Conservation (phyloP, 1,140 invertebrate species). For the Papilio helenus region DNA sequence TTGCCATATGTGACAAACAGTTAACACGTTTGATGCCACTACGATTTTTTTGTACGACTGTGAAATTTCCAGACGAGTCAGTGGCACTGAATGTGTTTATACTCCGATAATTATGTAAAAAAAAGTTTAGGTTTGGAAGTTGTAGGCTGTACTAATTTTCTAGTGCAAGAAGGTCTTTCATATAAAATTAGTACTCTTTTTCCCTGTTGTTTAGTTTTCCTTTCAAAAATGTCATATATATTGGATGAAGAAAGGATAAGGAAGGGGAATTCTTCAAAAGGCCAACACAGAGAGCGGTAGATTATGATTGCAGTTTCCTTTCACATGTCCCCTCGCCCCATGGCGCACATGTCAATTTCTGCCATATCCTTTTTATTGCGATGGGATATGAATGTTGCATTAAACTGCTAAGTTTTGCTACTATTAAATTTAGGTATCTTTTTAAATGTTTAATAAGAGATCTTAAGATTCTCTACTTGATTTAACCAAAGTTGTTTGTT, state of each 20-base stretch:
- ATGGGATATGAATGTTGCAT: neutral
- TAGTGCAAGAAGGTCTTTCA: neutral
- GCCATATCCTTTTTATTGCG: constrained; percentile 21
- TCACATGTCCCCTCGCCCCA: constrained; percentile 12
- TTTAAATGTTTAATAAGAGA: neutral
- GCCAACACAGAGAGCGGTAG: neutral
- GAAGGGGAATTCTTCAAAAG: neutral
- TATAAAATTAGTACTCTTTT: neutral
- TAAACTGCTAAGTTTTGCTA: no score
- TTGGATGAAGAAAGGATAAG: neutral
- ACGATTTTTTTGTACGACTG: neutral
- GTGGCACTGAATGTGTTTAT: neutral
- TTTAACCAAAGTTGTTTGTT: neutral
- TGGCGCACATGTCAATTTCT: neutral
- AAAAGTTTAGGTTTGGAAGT: neutral
- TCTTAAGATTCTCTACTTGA: no score
- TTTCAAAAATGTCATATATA: neutral
- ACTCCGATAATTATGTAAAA: neutral
- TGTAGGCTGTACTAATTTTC: neutral
- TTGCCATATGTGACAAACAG: neutral
- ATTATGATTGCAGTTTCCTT: constrained; percentile 23
- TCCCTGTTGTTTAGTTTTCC: neutral
- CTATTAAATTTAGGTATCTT: neutral
- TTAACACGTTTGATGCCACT: neutral
- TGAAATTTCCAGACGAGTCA: neutral